Conservation (phyloP, 2,888 invertebrate genomes). For the Drosophila neutralis region DNA sequence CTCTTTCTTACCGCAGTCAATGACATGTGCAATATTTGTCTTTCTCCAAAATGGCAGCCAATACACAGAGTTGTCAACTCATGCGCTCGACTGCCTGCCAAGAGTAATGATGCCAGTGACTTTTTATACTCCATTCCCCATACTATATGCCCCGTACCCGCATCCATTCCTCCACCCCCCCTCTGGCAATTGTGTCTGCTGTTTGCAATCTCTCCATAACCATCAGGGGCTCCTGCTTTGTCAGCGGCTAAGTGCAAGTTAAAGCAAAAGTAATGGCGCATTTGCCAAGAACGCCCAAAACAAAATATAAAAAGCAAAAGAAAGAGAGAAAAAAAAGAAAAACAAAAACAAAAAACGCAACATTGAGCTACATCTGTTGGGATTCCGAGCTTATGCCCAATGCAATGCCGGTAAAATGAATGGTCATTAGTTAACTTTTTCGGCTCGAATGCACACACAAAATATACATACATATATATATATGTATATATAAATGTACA, state of each 20-base stretch:
- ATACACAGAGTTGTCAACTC: slow-evolving; percentile 73
- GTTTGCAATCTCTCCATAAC: slow-evolving; percentile 6
- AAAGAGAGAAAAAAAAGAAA: background rate
- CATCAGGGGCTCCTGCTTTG: slow-evolving; percentile 55
- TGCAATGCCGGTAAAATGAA: slow-evolving; percentile 40
- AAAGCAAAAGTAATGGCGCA: slow-evolving; percentile 73
- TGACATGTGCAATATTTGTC: slow-evolving; percentile 77
- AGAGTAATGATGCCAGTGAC: slow-evolving; percentile 69
- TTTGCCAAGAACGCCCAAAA: slow-evolving; percentile 21
- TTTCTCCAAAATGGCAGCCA: slow-evolving; percentile 66
- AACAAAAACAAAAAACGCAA: background rate
- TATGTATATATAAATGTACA: background rate
- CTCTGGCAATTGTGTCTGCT: slow-evolving; percentile 6
- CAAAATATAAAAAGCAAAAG: background rate
- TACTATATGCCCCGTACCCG: background rate
- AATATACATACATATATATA: background rate
- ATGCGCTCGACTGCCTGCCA: slow-evolving; percentile 65
- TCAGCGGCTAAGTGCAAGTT: slow-evolving; percentile 74
- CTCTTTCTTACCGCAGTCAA: slow-evolving; percentile 44
- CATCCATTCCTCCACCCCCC: background rate
- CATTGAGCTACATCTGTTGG: slow-evolving; percentile 28
- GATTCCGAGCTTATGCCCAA: slow-evolving; percentile 21
- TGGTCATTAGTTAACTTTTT: slow-evolving; percentile 54
- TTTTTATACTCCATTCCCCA: slow-evolving; percentile 7
- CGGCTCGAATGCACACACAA: slow-evolving; percentile 12